Percentiles rank a stretch among this genome's conserved stretches.
phyloP scores from a whole-genome alignment of 2,797 vertebrate genomes.

The Pantherophis alleghaniensis region DNA sequence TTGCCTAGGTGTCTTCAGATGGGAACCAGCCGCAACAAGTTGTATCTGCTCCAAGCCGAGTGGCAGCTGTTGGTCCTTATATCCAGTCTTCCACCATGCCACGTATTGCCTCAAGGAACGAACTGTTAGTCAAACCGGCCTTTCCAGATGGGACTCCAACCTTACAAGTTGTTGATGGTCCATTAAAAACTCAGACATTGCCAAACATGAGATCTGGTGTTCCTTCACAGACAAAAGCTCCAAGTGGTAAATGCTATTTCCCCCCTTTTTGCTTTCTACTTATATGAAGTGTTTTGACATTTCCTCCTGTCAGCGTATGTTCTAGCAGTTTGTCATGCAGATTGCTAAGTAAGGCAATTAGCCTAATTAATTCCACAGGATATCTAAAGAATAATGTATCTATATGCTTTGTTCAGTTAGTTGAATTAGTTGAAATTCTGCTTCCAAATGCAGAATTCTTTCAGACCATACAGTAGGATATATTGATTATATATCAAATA shows the following conservation, averaged over 20 bases:
- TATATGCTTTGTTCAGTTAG: not conserved
- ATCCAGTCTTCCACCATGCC: constrained; percentile 97
- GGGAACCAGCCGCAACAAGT: constrained; percentile 79
- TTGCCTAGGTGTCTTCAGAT: constrained; percentile 81
- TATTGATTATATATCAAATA: not conserved
- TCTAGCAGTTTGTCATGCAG: not conserved
- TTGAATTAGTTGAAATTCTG: not conserved
- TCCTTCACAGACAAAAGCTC: constrained; percentile 65
- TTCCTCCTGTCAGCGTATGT: not conserved
- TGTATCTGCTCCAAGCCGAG: constrained; percentile 81
- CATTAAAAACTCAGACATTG: constrained; percentile 76
- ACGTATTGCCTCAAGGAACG: constrained; percentile 83
- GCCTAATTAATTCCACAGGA: not conserved
- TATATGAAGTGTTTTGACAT: not conserved
- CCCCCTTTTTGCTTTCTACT: rapidly evolving
- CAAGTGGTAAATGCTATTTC: constrained; percentile 59
- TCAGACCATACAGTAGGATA: not conserved
- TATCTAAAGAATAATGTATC: not conserved
- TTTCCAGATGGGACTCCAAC: constrained; percentile 82
- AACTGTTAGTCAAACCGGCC: constrained; percentile 86
- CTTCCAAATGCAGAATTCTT: not conserved
- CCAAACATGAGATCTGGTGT: constrained; percentile 73
- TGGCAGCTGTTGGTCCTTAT: constrained; percentile 96
- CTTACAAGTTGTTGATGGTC: constrained; percentile 72
- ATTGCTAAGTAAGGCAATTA: not conserved